phyloP scores from a whole-genome alignment of 2,113 vertebrate species.

The Prionailurus bengalensis region DNA sequence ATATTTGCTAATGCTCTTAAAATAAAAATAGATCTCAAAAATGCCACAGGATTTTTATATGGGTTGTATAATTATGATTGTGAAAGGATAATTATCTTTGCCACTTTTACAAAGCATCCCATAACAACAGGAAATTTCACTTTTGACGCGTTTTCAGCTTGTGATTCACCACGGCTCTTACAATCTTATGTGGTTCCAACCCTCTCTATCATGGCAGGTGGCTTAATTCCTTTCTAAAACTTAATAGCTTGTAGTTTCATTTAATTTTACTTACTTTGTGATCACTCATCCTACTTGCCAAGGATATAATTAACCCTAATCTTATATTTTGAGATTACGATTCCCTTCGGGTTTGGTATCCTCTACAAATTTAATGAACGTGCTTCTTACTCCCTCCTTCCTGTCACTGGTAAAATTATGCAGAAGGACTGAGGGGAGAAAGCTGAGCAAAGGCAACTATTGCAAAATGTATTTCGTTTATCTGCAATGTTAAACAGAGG shows the following conservation, averaged over 20 bases:
- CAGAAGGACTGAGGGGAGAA: neutral
- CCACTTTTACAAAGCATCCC: neutral
- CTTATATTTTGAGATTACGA: neutral
- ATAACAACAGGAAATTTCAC: constrained; percentile 24
- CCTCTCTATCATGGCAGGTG: neutral
- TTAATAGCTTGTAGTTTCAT: neutral
- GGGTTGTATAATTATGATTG: neutral
- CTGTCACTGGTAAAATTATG: neutral
- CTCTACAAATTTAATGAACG: constrained; percentile 29
- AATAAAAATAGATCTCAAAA: constrained; percentile 49
- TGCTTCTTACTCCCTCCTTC: neutral
- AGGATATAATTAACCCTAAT: constrained; percentile 46
- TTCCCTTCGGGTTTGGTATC: neutral
- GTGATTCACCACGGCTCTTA: neutral
- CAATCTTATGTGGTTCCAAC: neutral
- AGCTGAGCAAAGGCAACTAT: neutral
- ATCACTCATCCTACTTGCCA: constrained; percentile 19
- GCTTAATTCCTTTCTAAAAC: constrained; percentile 50
- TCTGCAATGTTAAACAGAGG: neutral
- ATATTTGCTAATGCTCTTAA: constrained; percentile 41
- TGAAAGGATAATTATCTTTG: constrained; percentile 9
- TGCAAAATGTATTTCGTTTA: neutral
- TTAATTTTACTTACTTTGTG: constrained; percentile 31
- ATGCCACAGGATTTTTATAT: constrained; percentile 28
- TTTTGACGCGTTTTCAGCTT: constrained; percentile 44